Conservation (phyloP, 1,140 invertebrate species). For the Ceratosolen solmsi region DNA sequence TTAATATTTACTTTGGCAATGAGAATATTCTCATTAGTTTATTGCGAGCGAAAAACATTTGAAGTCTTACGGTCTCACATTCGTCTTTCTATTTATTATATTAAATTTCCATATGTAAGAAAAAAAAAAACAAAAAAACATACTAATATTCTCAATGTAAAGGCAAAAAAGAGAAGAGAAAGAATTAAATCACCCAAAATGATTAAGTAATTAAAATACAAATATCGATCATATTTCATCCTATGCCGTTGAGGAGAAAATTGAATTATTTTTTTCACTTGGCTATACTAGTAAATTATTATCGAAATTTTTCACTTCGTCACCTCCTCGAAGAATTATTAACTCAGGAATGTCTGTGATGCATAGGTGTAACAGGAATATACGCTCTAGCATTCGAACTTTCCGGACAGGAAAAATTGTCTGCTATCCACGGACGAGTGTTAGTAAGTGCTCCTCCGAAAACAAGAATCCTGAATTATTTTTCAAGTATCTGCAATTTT, state of each 20-base stretch:
- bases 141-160: no score
- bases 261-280: constrained; percentile 2
- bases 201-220: background rate
- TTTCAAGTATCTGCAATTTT: constrained; percentile 44
- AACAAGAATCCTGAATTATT: constrained; percentile 48
- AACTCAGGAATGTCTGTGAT: constrained; percentile 23
- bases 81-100: no score
- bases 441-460: constrained; percentile 29
- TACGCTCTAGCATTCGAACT: constrained; percentile 28
- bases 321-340: constrained; percentile 29
- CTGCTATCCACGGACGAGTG: background rate
- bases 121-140: no score
- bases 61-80: no score
- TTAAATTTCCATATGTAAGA: no score
- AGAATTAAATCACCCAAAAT: no score
- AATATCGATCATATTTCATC: background rate
- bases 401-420: constrained; percentile 44
- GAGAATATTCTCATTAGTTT: no score
- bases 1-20: no score
- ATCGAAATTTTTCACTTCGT: constrained; percentile 35
- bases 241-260: background rate
- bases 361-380: constrained; percentile 14
- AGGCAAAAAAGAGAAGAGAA: no score
- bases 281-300: constrained; percentile 14
- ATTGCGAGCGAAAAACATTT: no score